Percentiles rank a stretch among this genome's conserved stretches.
Conservation (phyloP, 1,140 invertebrate genomes). For the Heliconius congener region DNA sequence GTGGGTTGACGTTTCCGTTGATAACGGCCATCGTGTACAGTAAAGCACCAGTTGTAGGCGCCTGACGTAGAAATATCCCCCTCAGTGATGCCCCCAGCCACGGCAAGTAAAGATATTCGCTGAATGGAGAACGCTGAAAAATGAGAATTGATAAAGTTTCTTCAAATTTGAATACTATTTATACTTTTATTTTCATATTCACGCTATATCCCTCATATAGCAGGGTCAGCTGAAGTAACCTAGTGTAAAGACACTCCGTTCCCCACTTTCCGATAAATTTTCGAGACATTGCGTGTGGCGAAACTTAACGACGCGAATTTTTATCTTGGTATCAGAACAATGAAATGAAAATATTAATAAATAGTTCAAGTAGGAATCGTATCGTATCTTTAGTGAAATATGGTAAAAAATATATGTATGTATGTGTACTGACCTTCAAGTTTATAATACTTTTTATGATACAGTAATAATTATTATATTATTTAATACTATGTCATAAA, state of each 20-base stretch:
- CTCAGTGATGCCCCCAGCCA: conserved; percentile 66
- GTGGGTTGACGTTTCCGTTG: conserved; percentile 55
- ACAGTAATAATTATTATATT: neutral
- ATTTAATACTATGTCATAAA: neutral
- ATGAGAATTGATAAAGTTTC: neutral
- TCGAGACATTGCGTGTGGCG: too few relatives aligned
- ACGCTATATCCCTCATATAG: too few relatives aligned
- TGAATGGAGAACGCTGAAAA: conserved; percentile 57
- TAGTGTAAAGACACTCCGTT: neutral
- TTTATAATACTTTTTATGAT: neutral
- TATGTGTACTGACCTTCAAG: neutral
- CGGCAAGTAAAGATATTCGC: conserved; percentile 68
- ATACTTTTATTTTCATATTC: neutral
- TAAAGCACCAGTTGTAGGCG: conserved; percentile 61
- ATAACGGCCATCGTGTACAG: conserved; percentile 65
- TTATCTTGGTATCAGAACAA: too few relatives aligned
- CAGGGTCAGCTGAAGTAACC: too few relatives aligned
- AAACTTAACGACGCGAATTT: too few relatives aligned
- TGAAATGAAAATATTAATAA: too few relatives aligned
- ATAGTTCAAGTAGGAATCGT: too few relatives aligned
- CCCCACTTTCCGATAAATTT: too few relatives aligned
- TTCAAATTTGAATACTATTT: neutral
- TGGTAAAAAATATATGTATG: too few relatives aligned
- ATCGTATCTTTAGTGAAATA: too few relatives aligned
- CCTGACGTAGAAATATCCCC: conserved; percentile 61